Conservation (phyloP, 2,888 invertebrate genomes). For the Eupithecia tripunctaria region DNA sequence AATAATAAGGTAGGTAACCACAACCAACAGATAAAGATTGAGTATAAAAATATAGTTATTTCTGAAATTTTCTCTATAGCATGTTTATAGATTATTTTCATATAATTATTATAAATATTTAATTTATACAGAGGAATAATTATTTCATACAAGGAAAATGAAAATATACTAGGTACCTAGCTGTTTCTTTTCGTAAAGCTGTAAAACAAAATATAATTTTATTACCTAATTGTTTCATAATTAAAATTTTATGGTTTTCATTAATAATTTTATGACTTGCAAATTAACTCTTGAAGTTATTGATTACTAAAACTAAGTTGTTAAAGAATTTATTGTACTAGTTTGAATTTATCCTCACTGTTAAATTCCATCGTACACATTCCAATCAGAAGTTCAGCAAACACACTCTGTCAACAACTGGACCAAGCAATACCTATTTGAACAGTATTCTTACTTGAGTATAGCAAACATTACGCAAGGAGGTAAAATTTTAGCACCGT, state of each 20-base stretch:
- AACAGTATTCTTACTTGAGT: conserved; percentile 61
- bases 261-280: neutral
- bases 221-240: neutral
- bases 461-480: conserved; percentile 60
- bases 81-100: neutral
- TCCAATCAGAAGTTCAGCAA: conserved; percentile 71
- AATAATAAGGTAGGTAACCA: no score
- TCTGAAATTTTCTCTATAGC: neutral
- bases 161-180: neutral
- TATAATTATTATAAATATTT: neutral
- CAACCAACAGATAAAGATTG: no score
- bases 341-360: conserved; percentile 27
- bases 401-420: conserved; percentile 77
- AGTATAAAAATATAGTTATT: neutral
- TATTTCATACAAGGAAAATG: neutral
- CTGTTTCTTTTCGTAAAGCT: neutral
- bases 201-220: neutral
- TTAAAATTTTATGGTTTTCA: neutral
- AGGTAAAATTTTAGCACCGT: conserved; percentile 36
- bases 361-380: conserved; percentile 50
- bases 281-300: neutral
- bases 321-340: no score
- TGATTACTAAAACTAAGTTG: no score
- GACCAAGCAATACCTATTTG: conserved; percentile 66
- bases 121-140: neutral